Evolutionary conservation across 2,797 vertebrate genomes (phyloP), one percentile per base, ranked within the genome.

Genomic region (Sparus aurata): DNA sequence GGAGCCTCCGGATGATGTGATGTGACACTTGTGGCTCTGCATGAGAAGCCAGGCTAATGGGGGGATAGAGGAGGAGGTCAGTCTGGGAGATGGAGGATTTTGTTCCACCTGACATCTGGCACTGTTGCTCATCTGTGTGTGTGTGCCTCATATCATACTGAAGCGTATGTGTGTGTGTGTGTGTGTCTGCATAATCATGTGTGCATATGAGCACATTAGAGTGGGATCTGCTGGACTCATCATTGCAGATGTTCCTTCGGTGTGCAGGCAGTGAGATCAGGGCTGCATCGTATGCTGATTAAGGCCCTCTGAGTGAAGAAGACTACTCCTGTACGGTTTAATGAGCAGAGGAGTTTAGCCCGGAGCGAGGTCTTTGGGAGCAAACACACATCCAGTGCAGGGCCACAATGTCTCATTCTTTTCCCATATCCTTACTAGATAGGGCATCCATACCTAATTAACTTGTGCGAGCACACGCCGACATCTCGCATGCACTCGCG

Each of bases 21-120:
- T 83, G 85, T 86, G 83, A 86, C 90, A 92, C 88, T 88, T 86
- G 89, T 85, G 77, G 85, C 85, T 91, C 63, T 49, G 86, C 87
- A 85, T 74, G 86, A 89, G 83, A 73, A 86, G 74, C 78, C 64
- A 46, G 72, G 61, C 80, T 93, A 93, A 92, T 89, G 69, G 84
- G 68, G 76, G 77, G 76, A 84, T 57, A 58, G 73, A 80, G 18
- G 82, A 61, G 25, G 77, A 90, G 84, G 90, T 87, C 74, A 78
- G 78, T 68, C n/a, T 71, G 76, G 65, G 69, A 66, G 67, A 65
- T 16, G 18, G 65, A 68, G 57, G 59, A 76, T 88, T 85, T 80
- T 34, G 47, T 75, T 91, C 74, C 86, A 88, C 82, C 85, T 91
- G 74, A 85, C 78, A 79, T 90, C 69, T 55, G 73, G 54, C 75